phyloP scores from a whole-genome alignment of 1,140 invertebrate genomes.

The Drosophila insularis region DNA sequence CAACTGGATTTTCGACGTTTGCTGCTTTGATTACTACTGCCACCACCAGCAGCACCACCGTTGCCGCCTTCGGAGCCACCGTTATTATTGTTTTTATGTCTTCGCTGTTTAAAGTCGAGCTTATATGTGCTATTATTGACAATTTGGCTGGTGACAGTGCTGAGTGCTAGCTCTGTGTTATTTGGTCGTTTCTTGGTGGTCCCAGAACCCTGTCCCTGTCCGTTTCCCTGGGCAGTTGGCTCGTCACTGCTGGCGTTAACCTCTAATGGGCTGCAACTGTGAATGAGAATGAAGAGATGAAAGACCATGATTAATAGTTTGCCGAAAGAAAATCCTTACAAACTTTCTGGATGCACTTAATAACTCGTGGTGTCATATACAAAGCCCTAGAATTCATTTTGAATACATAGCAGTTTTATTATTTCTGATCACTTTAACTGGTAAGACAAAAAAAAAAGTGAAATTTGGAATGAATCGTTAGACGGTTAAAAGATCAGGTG shows the following conservation, averaged over 20 bases:
- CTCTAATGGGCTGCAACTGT: slow-evolving; percentile 64
- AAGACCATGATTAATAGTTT: background rate
- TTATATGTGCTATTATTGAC: slow-evolving; percentile 68
- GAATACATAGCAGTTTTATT: background rate
- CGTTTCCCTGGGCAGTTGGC: slow-evolving; percentile 15
- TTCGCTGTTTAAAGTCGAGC: slow-evolving; percentile 67
- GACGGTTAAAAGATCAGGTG: no score
- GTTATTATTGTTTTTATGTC: slow-evolving; percentile 67
- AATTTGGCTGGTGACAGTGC: slow-evolving; percentile 69
- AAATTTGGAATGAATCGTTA: no score
- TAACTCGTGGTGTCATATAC: background rate
- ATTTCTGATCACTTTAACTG: no score
- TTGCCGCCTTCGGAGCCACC: slow-evolving; percentile 21
- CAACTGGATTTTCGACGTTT: slow-evolving; percentile 67
- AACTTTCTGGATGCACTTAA: background rate
- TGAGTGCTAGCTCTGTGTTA: slow-evolving; percentile 65
- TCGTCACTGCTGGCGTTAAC: slow-evolving; percentile 41
- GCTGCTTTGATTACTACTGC: slow-evolving; percentile 28
- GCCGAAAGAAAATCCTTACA: no score
- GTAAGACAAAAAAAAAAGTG: no score
- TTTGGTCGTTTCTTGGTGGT: slow-evolving; percentile 44
- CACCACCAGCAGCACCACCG: slow-evolving; percentile 5
- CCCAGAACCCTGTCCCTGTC: slow-evolving; percentile 24
- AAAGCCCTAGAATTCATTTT: background rate
- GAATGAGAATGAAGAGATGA: background rate